phyloP scores from a whole-genome alignment of 1,140 invertebrate species.

The Apis mellifera region Amel_HAv3.1 CM009935.2:10445001-10445500 shows the following conservation, averaged over 20 bases:
- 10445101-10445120: not conserved
- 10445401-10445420: slow-evolving; percentile 85
- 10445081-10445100: slow-evolving; percentile 88
- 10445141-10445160: slow-evolving; percentile 82
- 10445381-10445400: too few species aligned
- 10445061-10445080: slow-evolving; percentile 99
- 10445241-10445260: slow-evolving; percentile 93
- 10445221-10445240: slow-evolving; percentile 97
- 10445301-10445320: slow-evolving; percentile 95
- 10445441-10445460: slow-evolving; percentile 93
- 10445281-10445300: slow-evolving; percentile 99
- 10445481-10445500: slow-evolving; percentile 95
- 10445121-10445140: not conserved
- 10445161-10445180: slow-evolving; percentile 96
- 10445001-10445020: slow-evolving; percentile 86
- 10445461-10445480: slow-evolving; percentile 92
- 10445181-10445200: slow-evolving; percentile 97
- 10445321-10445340: slow-evolving; percentile 94
- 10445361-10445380: too few species aligned
- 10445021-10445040: slow-evolving; percentile 92
- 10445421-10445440: slow-evolving; percentile 90
- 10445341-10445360: slow-evolving; percentile 85
- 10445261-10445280: slow-evolving; percentile 98
- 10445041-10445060: slow-evolving; percentile 96
- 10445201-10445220: slow-evolving; percentile 95